Evolutionary conservation across 2,888 invertebrate species (phyloP), one percentile per base, ranked within the genome.

Genomic region (Drosophila koepferae): DNA sequence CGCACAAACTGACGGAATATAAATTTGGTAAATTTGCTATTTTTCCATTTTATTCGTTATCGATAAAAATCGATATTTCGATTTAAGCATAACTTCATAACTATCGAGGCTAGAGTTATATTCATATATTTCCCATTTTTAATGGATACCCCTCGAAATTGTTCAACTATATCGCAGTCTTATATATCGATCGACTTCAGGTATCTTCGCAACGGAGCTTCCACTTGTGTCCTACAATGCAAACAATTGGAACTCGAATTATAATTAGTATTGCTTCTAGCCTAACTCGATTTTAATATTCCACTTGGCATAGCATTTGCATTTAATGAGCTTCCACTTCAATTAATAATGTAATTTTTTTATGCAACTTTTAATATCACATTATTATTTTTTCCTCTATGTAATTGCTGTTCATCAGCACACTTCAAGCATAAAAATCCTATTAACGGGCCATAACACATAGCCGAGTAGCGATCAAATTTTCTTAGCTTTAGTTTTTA

Each of bases 311-410:
- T 18, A 43, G 51, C 49, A 81, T 87, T 82, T 82, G 80, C 83
- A 86, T 86, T 82, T 82, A 86, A 86, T 82, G 72, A 77, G 34
- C 54, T 36, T 48, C 51, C 14, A 71, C 40, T 56, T 51, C 55
- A 78, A 71, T 66, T 77, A 70, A 49, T 54, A 54, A 54, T 67
- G 53, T 58, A 53, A 40, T 51, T 31, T 54, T 54, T 1, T 60
- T 67, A 59, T 53, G 65, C 63, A 59, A 28, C 38, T 51, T 43
- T 16, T 40, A 6, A 41, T 55, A 16, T 23, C 14, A 20, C 2
- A 46, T 46, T 23, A 14, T 56, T 54, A 55, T 23, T 46, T 46
- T 36, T 59, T n/a, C n/a, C 4, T 16, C 2, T 28, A 48, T 41
- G 40, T 20, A 43, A 43, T 54, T 23, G 10, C 0, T 44, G 43